These are phyloP conservation scores for Psix sp. DNA, from an alignment of 1,140 invertebrate genomes.

Conservation along the genomic window DNA sequence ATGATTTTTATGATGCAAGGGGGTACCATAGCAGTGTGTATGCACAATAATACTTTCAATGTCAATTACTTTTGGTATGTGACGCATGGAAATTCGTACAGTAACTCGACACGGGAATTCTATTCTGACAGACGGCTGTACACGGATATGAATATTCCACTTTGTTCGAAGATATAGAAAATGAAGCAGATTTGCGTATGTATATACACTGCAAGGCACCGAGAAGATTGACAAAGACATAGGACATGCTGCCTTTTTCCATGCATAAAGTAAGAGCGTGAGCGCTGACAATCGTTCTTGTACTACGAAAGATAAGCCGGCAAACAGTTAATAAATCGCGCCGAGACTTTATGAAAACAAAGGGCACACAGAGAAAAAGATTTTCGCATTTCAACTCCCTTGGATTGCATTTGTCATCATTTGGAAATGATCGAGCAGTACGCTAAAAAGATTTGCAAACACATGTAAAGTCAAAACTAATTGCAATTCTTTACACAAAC, in stretches of 20 bases:
- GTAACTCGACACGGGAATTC: no score
- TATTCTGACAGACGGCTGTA: no score
- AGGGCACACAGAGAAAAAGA: slow-evolving; percentile 13
- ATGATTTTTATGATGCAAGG: no score
- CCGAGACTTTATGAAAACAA: slow-evolving; percentile 34
- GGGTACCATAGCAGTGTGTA: no score
- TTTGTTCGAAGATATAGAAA: slow-evolving; percentile 1
- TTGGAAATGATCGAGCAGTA: slow-evolving; percentile 2
- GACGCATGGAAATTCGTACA: no score
- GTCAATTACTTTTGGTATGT: no score
- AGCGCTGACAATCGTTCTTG: slow-evolving; percentile 25
- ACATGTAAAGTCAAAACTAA: no score
- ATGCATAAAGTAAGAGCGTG: slow-evolving; percentile 32
- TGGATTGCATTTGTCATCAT: slow-evolving; percentile 12
- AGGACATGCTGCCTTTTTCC: slow-evolving; percentile 18
- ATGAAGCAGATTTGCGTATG: slow-evolving; percentile 1
- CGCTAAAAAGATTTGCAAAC: slow-evolving; percentile 2
- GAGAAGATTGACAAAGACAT: slow-evolving; percentile 15
- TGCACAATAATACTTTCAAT: no score
- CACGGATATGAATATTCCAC: no score
- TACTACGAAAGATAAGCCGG: slow-evolving; percentile 14
- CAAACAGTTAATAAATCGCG: slow-evolving; percentile 39
- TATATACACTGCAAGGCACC: neutral
- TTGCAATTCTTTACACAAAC: no score
- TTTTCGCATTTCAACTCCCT: neutral